Percentiles rank a stretch among this genome's conserved stretches.
Evolutionary conservation across 2,113 vertebrate genomes (phyloP).

Genomic region (Anser cygnoides): DNA sequence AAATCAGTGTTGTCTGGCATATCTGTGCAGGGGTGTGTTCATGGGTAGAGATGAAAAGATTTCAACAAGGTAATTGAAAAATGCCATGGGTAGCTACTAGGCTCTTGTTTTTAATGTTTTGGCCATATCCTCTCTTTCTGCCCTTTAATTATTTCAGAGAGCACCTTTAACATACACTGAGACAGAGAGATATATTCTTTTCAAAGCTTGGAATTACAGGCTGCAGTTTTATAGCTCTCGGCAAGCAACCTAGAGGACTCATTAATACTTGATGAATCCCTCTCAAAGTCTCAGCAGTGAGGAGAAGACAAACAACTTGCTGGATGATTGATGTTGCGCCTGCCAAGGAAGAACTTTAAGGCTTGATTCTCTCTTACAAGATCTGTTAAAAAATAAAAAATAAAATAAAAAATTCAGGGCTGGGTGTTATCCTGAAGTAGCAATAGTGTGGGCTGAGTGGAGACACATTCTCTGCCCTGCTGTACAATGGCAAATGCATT

Average conservation of each 20-base stretch:
- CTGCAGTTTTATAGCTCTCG: neutral
- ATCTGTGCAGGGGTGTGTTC: neutral
- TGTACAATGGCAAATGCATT: neutral
- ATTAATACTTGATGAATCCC: slow-evolving; percentile 63
- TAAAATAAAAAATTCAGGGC: neutral
- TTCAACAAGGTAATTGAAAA: neutral
- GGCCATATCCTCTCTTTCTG: neutral
- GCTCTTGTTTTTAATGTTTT: neutral
- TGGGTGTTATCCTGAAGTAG: neutral
- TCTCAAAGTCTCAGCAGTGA: neutral
- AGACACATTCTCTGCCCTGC: neutral
- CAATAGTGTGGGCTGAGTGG: rapidly evolving
- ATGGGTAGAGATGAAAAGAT: neutral
- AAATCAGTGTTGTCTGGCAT: neutral
- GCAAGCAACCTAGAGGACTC: slow-evolving; percentile 24
- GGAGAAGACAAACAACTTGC: slow-evolving; percentile 20
- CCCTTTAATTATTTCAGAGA: slow-evolving; percentile 3
- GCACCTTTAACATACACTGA: neutral
- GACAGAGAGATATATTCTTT: neutral
- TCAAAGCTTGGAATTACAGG: neutral
- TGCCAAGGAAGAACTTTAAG: slow-evolving; percentile 27
- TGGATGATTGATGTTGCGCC: slow-evolving; percentile 27
- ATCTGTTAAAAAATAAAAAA: neutral
- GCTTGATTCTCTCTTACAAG: neutral
- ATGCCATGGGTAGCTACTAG: neutral